Conservation (phyloP, 1,140 invertebrate species). For the Galleria mellonella region DNA sequence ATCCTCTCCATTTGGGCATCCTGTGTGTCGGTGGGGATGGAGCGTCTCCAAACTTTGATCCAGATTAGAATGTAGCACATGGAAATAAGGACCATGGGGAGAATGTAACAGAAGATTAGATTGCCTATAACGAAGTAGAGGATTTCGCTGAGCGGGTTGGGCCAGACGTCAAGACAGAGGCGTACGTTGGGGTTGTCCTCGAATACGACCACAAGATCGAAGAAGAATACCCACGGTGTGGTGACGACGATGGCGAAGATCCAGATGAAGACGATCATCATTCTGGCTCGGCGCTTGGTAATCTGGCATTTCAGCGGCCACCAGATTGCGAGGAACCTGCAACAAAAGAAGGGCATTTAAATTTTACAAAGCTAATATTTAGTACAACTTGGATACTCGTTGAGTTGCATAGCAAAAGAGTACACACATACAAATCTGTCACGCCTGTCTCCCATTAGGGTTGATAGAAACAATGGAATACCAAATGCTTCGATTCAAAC, state of each 20-base stretch:
- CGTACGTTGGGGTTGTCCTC: constrained; percentile 81
- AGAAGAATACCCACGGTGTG: constrained; percentile 92
- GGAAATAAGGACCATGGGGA: constrained; percentile 93
- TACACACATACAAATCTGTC: too few relatives aligned
- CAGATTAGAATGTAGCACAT: constrained; percentile 95
- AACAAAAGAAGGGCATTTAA: constrained; percentile 51
- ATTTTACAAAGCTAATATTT: too few relatives aligned
- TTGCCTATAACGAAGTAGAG: constrained; percentile 94
- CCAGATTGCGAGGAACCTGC: constrained; percentile 97
- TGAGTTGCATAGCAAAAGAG: too few relatives aligned
- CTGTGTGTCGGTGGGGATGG: constrained; percentile 92
- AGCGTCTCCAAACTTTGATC: constrained; percentile 90
- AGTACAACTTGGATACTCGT: too few relatives aligned
- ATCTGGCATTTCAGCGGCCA: constrained; percentile 94
- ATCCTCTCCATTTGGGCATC: constrained; percentile 93
- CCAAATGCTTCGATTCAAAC: too few relatives aligned
- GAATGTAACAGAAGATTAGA: constrained; percentile 92
- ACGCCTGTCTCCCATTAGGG: too few relatives aligned
- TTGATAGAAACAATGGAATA: too few relatives aligned
- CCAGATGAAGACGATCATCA: constrained; percentile 95
- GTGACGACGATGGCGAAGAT: constrained; percentile 88
- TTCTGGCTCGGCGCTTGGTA: constrained; percentile 86
- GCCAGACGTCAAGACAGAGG: constrained; percentile 91
- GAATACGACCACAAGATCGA: constrained; percentile 86
- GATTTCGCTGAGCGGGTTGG: constrained; percentile 83